Evolutionary conservation across 2,888 invertebrate species (phyloP).

Genomic region (Drymonia ruficornis): DNA sequence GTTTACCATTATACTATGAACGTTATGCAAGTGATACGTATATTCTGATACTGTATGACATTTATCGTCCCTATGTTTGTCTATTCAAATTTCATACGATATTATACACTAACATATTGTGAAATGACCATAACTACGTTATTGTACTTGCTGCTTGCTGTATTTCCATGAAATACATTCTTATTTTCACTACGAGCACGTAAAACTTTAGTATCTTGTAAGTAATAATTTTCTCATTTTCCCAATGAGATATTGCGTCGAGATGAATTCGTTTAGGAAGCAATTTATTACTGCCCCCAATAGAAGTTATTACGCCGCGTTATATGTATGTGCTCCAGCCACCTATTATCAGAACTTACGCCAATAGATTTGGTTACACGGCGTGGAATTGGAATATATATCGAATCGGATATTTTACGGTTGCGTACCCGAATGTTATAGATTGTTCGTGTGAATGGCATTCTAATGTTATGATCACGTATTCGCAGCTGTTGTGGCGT

Average conservation of each 20-base stretch:
- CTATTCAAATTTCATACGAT: neutral
- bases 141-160: neutral
- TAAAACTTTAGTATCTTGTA: neutral
- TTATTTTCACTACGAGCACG: neutral
- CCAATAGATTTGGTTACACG: constrained; percentile 14
- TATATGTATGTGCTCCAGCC: constrained; percentile 11
- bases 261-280: constrained; percentile 28
- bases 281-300: constrained; percentile 23
- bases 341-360: constrained; percentile 16
- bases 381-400: constrained; percentile 16
- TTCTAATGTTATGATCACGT: neutral
- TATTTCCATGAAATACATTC: neutral
- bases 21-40: neutral
- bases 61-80: neutral
- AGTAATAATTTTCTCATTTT: constrained; percentile 4
- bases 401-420: constrained; percentile 7
- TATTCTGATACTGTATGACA: neutral
- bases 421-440: neutral
- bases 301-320: constrained; percentile 17
- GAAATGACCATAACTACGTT: neutral
- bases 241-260: constrained; percentile 10
- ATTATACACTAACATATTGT: neutral
- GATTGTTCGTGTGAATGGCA: constrained; percentile 7
- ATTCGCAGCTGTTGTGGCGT: constrained; percentile 17
- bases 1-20: neutral